A percentile compares a stretch with the other conserved stretches of the same genome.
These are phyloP conservation scores for Adineta ricciae DNA, from an alignment of 2,888 invertebrate genomes.

Conservation along the genomic window DNA sequence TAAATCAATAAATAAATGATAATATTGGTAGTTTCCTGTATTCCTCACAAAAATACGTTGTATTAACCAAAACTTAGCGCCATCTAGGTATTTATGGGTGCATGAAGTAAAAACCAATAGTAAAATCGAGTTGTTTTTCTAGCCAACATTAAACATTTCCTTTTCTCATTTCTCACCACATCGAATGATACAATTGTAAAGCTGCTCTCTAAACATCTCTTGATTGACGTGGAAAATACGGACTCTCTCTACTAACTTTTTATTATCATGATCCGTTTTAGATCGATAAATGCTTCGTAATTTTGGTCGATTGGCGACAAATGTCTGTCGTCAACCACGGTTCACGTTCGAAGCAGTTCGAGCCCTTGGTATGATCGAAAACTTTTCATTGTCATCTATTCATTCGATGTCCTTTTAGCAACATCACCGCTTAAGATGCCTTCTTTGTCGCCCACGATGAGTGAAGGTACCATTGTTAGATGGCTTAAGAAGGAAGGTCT, in stretches of 20 bases:
- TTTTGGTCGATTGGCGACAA: not conserved
- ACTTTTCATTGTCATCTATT: too few species aligned
- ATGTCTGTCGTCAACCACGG: not conserved
- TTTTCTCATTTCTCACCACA: too few species aligned
- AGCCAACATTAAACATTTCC: too few species aligned
- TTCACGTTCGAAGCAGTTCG: not conserved
- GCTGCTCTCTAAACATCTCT: too few species aligned
- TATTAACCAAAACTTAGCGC: too few species aligned
- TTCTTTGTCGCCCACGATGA: constrained; percentile 60
- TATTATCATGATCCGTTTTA: not conserved
- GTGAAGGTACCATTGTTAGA: constrained; percentile 54
- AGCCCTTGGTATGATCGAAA: not conserved
- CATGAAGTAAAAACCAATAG: too few species aligned
- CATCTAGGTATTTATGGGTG: too few species aligned
- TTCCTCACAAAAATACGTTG: too few species aligned
- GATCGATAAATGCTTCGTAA: not conserved
- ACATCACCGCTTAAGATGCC: constrained; percentile 52
- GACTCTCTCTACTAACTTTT: too few species aligned
- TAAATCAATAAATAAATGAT: not conserved
- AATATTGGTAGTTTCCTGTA: not conserved
- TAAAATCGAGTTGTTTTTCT: too few species aligned
- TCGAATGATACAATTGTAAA: too few species aligned
- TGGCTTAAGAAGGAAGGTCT: constrained; percentile 53
- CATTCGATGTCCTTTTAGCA: not conserved
- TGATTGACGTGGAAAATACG: too few species aligned